Conservation (phyloP, 2,797 vertebrate species). For the Pantherophis vulpinus region DNA sequence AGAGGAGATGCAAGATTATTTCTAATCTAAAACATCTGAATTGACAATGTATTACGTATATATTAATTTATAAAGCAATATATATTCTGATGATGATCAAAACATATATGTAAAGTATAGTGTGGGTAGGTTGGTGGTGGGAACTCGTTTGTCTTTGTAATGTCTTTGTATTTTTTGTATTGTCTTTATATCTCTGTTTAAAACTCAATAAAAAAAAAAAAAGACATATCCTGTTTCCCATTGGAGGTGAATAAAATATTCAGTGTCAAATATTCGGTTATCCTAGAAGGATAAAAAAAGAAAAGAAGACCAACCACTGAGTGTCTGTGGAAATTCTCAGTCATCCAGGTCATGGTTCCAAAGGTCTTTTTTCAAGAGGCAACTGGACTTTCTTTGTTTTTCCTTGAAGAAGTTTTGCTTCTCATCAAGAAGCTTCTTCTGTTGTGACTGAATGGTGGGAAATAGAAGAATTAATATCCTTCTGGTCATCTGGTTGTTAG, state of each 20-base stretch:
- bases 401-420: background rate
- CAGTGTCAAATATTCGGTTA: background rate
- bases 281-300: background rate
- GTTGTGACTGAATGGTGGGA: background rate
- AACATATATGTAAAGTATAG: no score
- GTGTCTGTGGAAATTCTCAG: background rate
- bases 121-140: no score
- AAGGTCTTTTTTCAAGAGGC: background rate
- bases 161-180: no score
- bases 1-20: no score
- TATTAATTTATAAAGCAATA: no score
- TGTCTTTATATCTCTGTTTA: no score
- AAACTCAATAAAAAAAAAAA: no score
- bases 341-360: background rate
- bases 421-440: background rate
- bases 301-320: background rate
- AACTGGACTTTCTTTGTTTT: background rate
- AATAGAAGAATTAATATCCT: background rate
- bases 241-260: background rate
- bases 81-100: no score
- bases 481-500: background rate
- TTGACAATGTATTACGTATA: no score
- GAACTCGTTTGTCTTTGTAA: no score
- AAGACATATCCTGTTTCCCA: background rate
- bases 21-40: no score